These are phyloP conservation scores for Poliocrania exsul DNA, from an alignment of 2,797 vertebrate genomes.

Conservation along the genomic window DNA sequence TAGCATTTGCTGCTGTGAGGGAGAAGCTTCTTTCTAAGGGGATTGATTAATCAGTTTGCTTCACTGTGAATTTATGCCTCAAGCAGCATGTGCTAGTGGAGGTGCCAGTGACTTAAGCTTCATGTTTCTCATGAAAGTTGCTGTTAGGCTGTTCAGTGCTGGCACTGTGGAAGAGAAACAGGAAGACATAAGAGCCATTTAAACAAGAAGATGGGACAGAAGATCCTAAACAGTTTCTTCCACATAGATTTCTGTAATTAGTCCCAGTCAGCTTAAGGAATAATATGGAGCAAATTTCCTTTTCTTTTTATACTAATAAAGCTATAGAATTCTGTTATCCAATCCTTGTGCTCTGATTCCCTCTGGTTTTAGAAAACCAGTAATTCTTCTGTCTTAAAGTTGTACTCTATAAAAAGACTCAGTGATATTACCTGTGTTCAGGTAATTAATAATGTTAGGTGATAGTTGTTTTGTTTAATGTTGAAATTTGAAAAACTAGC, in stretches of 20 bases:
- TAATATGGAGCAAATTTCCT: not conserved
- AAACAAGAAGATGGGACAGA: not conserved
- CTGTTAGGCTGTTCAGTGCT: not conserved
- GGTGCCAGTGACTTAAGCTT: not conserved
- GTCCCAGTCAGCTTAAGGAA: not conserved
- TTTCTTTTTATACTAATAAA: not conserved
- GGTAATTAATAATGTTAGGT: not conserved
- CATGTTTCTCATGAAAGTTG: not conserved
- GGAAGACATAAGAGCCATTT: not conserved
- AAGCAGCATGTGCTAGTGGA: not conserved
- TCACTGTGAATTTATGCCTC: not conserved
- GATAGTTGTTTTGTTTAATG: not conserved
- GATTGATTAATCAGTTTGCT: not conserved
- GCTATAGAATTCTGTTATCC: not conserved
- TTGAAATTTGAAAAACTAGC: not conserved
- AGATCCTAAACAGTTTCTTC: not conserved
- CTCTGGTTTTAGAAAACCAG: not conserved
- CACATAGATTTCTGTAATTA: not conserved
- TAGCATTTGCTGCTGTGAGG: not conserved
- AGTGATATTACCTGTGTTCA: not conserved
- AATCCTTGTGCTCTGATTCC: not conserved
- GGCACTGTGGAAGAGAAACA: not conserved
- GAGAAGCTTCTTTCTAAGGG: not conserved
- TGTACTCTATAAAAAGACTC: not conserved
- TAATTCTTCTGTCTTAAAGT: not conserved